phyloP scores from a whole-genome alignment of 2,797 vertebrate species.

The Pseudochaenichthys georgianus region DNA sequence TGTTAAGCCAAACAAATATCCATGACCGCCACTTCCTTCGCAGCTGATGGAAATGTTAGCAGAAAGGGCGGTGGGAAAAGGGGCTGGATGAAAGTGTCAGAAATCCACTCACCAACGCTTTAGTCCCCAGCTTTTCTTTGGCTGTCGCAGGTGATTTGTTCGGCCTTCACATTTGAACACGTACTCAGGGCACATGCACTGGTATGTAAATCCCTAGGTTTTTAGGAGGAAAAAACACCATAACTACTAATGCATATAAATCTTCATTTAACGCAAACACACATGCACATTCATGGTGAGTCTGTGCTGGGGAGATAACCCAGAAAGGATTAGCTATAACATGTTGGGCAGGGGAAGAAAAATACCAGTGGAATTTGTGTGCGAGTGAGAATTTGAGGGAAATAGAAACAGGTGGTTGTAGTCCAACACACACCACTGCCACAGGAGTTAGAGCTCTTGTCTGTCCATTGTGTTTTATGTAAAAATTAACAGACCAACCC shows the following conservation, averaged over 20 bases:
- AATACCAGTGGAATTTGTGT: slow-evolving; percentile 37
- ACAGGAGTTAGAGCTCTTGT: slow-evolving; percentile 13
- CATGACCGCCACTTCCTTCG: slow-evolving; percentile 6
- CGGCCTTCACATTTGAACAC: slow-evolving; percentile 32
- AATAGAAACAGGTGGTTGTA: slow-evolving; percentile 14
- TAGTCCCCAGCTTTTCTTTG: slow-evolving; percentile 40
- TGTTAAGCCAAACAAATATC: slow-evolving; percentile 39
- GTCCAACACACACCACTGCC: slow-evolving; percentile 21
- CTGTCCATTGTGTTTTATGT: not conserved
- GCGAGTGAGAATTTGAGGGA: slow-evolving; percentile 8
- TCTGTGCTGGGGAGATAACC: slow-evolving; percentile 68
- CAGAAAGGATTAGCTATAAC: slow-evolving; percentile 60
- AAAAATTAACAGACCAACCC: too few species aligned
- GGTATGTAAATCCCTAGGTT: slow-evolving; percentile 30
- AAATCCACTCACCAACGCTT: slow-evolving; percentile 32
- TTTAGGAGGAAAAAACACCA: slow-evolving; percentile 13
- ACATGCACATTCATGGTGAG: slow-evolving; percentile 8
- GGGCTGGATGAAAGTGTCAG: slow-evolving; percentile 16
- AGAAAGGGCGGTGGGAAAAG: slow-evolving; percentile 26
- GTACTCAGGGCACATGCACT: too few species aligned
- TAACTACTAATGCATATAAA: slow-evolving; percentile 52
- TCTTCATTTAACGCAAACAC: slow-evolving; percentile 44
- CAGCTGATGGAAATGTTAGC: slow-evolving; percentile 28
- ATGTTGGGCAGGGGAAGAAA: slow-evolving; percentile 40
- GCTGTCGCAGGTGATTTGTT: slow-evolving; percentile 45